These are phyloP conservation scores for Cryptotermes secundus DNA, from an alignment of 1,140 invertebrate genomes.

Conservation along the genomic window DNA sequence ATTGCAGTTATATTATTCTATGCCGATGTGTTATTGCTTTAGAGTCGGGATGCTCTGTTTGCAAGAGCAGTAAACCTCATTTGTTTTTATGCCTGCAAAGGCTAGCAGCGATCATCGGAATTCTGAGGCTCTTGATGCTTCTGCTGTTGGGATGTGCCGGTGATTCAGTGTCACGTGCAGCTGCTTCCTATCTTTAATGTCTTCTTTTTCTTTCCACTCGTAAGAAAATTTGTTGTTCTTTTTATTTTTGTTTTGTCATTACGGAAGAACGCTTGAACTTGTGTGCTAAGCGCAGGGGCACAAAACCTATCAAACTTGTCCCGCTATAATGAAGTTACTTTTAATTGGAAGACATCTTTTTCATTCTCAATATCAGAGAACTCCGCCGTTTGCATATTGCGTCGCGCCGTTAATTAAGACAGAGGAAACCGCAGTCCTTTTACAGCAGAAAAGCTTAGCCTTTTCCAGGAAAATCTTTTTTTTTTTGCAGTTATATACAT, in stretches of 20 bases:
- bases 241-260: not conserved
- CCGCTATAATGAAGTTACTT: not conserved
- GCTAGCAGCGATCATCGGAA: not conserved
- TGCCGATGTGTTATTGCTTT: too few relatives aligned
- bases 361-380: too few relatives aligned
- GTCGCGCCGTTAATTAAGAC: too few relatives aligned
- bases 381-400: too few relatives aligned
- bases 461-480: too few relatives aligned
- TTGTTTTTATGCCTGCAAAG: too few relatives aligned
- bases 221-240: not conserved
- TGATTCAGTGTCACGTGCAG: not conserved
- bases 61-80: too few relatives aligned
- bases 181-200: not conserved
- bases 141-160: not conserved
- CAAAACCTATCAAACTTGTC: not conserved
- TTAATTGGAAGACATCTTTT: not conserved
- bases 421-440: too few relatives aligned
- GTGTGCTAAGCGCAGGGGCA: not conserved
- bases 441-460: too few relatives aligned
- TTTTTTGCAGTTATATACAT: too few relatives aligned
- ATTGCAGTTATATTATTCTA: too few relatives aligned
- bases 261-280: not conserved
- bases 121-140: not conserved
- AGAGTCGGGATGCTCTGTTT: too few relatives aligned
- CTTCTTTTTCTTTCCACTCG: not conserved